These are phyloP conservation scores for Crotalus horridus DNA, from an alignment of 2,113 vertebrate genomes.

Conservation along the genomic window DNA sequence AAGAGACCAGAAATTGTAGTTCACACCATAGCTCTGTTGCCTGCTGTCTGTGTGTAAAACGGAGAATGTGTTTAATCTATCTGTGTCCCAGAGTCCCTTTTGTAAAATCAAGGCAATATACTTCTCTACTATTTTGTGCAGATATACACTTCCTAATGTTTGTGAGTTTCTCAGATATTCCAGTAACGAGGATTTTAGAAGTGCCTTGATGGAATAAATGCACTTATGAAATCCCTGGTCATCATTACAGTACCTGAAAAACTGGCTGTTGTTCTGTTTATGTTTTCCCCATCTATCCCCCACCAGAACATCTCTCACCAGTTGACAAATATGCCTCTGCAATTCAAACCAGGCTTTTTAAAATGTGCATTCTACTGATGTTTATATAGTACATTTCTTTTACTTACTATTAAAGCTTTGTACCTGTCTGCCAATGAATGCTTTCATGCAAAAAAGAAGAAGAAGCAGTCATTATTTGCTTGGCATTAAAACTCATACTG, in stretches of 20 bases:
- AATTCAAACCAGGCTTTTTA: constrained; percentile 64
- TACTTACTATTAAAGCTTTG: constrained; percentile 70
- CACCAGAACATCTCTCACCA: background rate
- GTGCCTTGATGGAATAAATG: constrained; percentile 10
- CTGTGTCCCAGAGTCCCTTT: background rate
- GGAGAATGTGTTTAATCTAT: background rate
- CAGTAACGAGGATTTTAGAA: constrained; percentile 8
- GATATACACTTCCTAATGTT: constrained; percentile 26
- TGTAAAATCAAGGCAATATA: background rate
- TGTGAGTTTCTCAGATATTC: constrained; percentile 13
- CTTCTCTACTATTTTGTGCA: constrained; percentile 4
- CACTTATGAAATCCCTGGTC: constrained; percentile 60
- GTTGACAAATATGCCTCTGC: constrained; percentile 52
- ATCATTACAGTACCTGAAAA: constrained; percentile 55
- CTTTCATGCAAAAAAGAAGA: constrained; percentile 66
- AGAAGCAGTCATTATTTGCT: constrained; percentile 65
- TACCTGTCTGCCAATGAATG: constrained; percentile 69
- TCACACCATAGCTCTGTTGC: background rate
- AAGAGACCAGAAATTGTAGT: background rate
- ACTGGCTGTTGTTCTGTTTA: constrained; percentile 67
- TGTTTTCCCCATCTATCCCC: constrained; percentile 36
- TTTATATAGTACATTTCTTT: constrained; percentile 71
- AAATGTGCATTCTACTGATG: constrained; percentile 66
- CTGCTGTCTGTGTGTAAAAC: background rate
- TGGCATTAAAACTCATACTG: constrained; percentile 62